These are phyloP conservation scores for Morone chrysops DNA, from an alignment of 2,113 vertebrate genomes.

Conservation along the genomic window DNA sequence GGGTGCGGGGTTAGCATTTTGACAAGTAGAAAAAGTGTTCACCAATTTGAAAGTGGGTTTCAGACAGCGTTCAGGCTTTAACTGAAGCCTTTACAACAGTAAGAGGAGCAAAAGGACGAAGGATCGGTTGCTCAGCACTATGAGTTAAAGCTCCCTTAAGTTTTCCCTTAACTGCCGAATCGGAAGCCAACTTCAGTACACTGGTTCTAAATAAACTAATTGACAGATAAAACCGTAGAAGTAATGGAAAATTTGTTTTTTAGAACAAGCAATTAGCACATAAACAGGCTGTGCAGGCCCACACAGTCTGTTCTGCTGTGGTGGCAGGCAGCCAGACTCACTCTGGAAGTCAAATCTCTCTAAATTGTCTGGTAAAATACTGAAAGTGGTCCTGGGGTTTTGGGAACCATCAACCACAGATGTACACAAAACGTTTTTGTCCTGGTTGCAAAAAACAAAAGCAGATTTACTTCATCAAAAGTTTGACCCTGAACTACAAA, in stretches of 20 bases:
- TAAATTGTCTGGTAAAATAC: neutral
- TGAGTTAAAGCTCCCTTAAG: no score
- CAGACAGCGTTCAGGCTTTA: no score
- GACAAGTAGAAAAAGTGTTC: no score
- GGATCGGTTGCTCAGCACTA: no score
- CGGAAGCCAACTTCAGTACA: no score
- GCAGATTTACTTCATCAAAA: constrained; percentile 15
- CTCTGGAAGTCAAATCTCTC: neutral
- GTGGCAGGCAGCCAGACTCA: neutral
- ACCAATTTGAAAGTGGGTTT: no score
- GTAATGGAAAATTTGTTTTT: neutral
- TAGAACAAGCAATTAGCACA: neutral
- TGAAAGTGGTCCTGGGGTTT: constrained; percentile 18
- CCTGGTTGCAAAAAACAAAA: neutral
- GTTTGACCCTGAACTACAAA: constrained; percentile 5
- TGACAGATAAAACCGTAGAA: neutral
- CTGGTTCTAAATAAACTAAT: neutral
- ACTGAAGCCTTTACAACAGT: no score
- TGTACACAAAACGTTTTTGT: neutral
- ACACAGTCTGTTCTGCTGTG: neutral
- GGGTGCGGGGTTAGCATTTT: no score
- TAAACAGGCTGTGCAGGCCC: neutral
- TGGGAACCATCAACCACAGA: neutral
- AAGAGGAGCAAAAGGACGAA: no score
- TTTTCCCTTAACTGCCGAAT: no score